Conservation (phyloP, 2,113 vertebrate genomes). For the Plotosus lineatus region DNA sequence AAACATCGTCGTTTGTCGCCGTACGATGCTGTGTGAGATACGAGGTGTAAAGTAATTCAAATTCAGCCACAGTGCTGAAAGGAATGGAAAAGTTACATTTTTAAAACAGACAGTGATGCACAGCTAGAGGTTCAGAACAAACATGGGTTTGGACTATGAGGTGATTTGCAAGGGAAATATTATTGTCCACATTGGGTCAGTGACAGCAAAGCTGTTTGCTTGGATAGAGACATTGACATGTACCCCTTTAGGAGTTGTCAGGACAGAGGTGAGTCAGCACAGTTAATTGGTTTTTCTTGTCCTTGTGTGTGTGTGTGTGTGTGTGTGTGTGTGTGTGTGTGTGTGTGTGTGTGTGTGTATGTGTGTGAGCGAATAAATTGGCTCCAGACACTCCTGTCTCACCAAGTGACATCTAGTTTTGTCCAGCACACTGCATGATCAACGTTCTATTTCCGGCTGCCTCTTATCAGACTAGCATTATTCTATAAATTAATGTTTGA, state of each 20-base stretch:
- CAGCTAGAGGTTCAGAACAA: not conserved
- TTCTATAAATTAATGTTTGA: constrained; percentile 26
- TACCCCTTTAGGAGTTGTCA: constrained; percentile 11
- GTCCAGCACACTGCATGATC: constrained; percentile 11
- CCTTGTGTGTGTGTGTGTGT: constrained; percentile 1
- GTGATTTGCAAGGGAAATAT: constrained; percentile 6
- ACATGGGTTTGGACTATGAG: not conserved
- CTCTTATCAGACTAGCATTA: constrained; percentile 8
- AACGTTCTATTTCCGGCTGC: constrained; percentile 29
- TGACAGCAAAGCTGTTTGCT: not conserved
- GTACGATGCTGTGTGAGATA: too few relatives aligned
- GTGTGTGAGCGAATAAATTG: constrained; percentile 21
- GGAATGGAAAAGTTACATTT: not conserved
- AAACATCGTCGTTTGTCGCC: too few relatives aligned
- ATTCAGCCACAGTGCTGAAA: not conserved
- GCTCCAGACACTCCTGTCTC: constrained; percentile 17
- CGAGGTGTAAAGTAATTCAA: not conserved
- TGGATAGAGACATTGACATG: constrained; percentile 17
- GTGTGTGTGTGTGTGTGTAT: constrained; percentile 10
- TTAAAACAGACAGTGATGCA: not conserved
- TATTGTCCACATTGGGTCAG: not conserved
- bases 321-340: constrained; percentile 3
- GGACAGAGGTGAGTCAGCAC: constrained; percentile 6
- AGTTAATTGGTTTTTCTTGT: constrained; percentile 22
- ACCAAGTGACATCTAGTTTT: constrained; percentile 17